Evolutionary conservation across 1,140 invertebrate genomes (phyloP), one percentile per base, ranked within the genome.

Genomic region (Cylas formicarius): DNA sequence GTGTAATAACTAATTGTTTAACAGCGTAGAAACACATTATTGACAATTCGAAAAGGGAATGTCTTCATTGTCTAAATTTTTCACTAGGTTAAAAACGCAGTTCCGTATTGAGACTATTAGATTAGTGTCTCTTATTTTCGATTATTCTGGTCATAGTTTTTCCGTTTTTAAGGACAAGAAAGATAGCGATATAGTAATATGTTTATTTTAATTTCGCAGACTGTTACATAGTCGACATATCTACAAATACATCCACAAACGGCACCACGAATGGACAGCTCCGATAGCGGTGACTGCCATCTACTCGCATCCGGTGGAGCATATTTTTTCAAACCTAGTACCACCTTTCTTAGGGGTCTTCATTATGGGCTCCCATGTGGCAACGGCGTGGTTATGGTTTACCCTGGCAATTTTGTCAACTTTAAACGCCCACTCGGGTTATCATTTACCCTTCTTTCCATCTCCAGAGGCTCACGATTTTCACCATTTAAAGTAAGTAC

Each of bases 401-500:
- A 76, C 76, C 1, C 57, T 90, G 26, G 87, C 84, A 3, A 78
- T 87, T 43, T 59, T 88, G 7, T 84, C 81, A 2, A 92, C 88
- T 0, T 73, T 90, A 4, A 87, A 90, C 57, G 78, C 86, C 11
- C 90, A 93, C 60, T 87, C 83, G 31, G 90, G 90, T 4, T 92
- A 91, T 58, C 89, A 93, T 67, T 71, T 92, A 53, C 90, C 90
- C 0, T 84, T 91, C 56, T 80, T 91, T 56, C 84, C 86, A 5
- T 90, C 86, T 17, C 86, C 88, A n/a, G 87, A 92, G 67, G 82
- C 84, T 2, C 90, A 93, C 60, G 90, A 92, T 67, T 92, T 85
- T 65, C 90, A 93, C 67, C 90, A 93, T 65, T 68, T 86, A 24
- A 89, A 88, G 87, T 89, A 67, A 73, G 73, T 67, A 14, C n/a